A percentile compares a stretch with the other conserved stretches of the same genome.
These are phyloP conservation scores for Thryonomys swinderianus DNA, from an alignment of 2,113 vertebrate species.

Conservation along the genomic window DNA sequence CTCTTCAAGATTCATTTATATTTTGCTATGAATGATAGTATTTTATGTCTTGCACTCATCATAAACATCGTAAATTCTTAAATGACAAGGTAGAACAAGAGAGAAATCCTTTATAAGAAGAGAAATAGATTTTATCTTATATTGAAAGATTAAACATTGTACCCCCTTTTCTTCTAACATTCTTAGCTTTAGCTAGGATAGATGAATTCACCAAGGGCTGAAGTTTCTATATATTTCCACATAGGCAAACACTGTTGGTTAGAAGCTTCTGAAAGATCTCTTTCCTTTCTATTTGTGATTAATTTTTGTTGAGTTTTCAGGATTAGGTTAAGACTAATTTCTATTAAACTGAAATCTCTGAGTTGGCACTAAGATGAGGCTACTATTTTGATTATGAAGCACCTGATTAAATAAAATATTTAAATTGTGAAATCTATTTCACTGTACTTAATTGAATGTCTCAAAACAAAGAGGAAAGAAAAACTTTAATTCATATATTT, in stretches of 20 bases:
- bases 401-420: slow-evolving; percentile 20
- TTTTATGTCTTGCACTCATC: neutral
- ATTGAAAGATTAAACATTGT: slow-evolving; percentile 34
- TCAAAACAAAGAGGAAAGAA: neutral
- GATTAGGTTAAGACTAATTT: neutral
- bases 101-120: neutral
- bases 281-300: neutral
- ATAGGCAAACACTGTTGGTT: neutral
- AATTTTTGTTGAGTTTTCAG: slow-evolving; percentile 37
- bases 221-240: neutral
- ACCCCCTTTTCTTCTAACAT: neutral
- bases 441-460: neutral
- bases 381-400: neutral
- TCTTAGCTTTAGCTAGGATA: neutral
- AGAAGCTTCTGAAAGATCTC: neutral
- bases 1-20: neutral
- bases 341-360: slow-evolving; percentile 32
- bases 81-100: neutral
- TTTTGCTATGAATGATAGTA: neutral
- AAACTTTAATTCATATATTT: slow-evolving; percentile 6
- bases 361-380: neutral
- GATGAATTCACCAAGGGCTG: neutral
- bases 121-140: neutral
- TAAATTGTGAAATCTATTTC: neutral
- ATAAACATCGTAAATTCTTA: neutral